These are phyloP conservation scores for Mobula hypostoma DNA, from an alignment of 2,113 vertebrate species.

Conservation along the genomic window DNA sequence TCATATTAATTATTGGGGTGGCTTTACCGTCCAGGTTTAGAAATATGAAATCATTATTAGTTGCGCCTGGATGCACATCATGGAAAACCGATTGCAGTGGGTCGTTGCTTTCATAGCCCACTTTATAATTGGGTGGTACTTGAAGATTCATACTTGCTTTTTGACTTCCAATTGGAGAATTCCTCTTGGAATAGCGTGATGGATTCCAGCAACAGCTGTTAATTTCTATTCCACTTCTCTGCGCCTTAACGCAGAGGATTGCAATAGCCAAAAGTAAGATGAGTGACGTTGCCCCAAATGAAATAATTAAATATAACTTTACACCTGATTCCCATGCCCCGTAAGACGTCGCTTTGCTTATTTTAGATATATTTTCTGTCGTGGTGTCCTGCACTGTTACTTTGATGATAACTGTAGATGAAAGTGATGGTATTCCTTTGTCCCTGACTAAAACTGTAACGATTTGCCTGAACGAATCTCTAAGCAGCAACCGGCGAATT, in stretches of 20 bases:
- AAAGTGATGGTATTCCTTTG: constrained; percentile 30
- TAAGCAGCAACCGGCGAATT: not conserved
- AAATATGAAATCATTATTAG: not conserved
- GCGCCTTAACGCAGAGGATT: constrained; percentile 54
- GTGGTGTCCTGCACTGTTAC: not conserved
- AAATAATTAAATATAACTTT: constrained; percentile 44
- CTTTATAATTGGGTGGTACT: not conserved
- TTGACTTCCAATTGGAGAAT: not conserved
- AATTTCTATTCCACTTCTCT: not conserved
- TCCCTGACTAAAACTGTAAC: constrained; percentile 1
- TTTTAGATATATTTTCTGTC: not conserved
- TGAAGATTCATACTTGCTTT: not conserved
- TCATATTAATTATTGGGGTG: not conserved
- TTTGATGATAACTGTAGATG: constrained; percentile 3
- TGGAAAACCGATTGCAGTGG: not conserved
- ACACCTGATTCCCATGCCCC: constrained; percentile 42
- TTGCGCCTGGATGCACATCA: not conserved
- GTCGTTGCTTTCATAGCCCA: not conserved
- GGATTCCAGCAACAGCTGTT: not conserved
- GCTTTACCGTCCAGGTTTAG: not conserved
- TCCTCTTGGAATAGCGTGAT: too few species aligned
- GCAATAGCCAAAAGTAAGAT: constrained; percentile 43
- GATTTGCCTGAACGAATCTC: constrained; percentile 36
- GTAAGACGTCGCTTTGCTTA: not conserved
- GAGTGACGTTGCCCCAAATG: constrained; percentile 41